Evolutionary conservation across 2,888 invertebrate species (phyloP).

Genomic region (Drosophila macrospina): DNA sequence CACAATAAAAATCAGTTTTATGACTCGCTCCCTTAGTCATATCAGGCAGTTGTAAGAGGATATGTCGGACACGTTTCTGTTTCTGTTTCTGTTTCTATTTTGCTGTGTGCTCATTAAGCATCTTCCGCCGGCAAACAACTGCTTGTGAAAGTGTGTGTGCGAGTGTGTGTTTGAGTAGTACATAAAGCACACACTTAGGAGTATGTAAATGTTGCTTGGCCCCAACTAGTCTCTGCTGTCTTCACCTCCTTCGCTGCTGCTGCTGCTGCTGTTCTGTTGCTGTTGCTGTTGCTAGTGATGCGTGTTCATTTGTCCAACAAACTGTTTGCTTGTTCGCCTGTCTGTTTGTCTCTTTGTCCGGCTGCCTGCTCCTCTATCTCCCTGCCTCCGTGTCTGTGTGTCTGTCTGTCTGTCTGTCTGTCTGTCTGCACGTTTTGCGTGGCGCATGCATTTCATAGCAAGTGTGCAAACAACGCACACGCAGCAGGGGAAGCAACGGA

Average conservation of each 20-base stretch:
- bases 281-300: constrained; percentile 50
- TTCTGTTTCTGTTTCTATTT: constrained; percentile 19
- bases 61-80: constrained; percentile 39
- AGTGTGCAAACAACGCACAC: constrained; percentile 71
- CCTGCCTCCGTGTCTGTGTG: constrained; percentile 60
- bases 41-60: constrained; percentile 9
- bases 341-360: constrained; percentile 36
- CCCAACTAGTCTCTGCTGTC: constrained; percentile 18
- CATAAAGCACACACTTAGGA: constrained; percentile 68
- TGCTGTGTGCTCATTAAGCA: constrained; percentile 72
- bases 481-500: constrained; percentile 24
- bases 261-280: constrained; percentile 13
- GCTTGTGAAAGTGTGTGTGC: constrained; percentile 37
- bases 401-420: constrained; percentile 32
- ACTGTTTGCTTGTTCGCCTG: constrained; percentile 53
- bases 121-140: constrained; percentile 69
- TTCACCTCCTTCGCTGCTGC: constrained; percentile 16
- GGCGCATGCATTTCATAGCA: constrained; percentile 77
- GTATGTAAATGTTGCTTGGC: constrained; percentile 67
- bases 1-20: constrained; percentile 78
- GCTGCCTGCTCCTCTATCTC: constrained; percentile 39
- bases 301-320: constrained; percentile 63
- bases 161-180: constrained; percentile 40
- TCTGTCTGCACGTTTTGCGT: constrained; percentile 78
- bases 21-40: constrained; percentile 38